Base-by-base conservation (phyloP, 2,113 vertebrate species). In the Piprites chloris region DNA sequence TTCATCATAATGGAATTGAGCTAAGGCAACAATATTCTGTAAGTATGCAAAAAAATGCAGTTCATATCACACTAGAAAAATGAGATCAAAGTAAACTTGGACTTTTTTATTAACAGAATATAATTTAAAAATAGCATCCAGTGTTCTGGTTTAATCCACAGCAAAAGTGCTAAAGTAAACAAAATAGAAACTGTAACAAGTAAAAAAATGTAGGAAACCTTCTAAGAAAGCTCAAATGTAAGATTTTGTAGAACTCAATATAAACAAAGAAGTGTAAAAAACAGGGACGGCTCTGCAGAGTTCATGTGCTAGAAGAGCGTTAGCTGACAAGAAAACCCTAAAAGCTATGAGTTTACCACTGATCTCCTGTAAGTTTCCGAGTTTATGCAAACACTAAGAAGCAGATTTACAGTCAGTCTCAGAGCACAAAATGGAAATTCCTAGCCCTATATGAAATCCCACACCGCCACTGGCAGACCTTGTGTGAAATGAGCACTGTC, bases 401-500 rank as follows among this genome's bases (percentile, higher is more conserved):
- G 82, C n/a, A 74, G 68, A 80, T 67, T 95, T 82, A 58, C 58
- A 94, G 61, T 71, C 42, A 53, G 1, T 4, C 78, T 55, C 9
- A 41, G 92, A 95, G 92, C n/a, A 82, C 56, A 91, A 91, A 93
- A 91, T 90, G 76, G 92, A 96, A 97, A 97, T 80, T 90, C 78
- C 96, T 86, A 53, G 27, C 87, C 61, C 86, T 88, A 32, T 52
- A 53, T 42, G 73, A 94, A 95, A 85, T 65, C 78, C 68, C 87
- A 92, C 86, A 85, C 76, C 16, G 27, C 87, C 88, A 46, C 76
- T 69, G 77, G 52, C 33, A 95, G 89, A 85, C 52, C n/a, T 46
- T 69, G 89, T 27, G 61, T 71, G 96, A 97, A 98, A 97, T 68
- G 59, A 90, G 95, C 39, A 53, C 97, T 98, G 98, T 98, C 97